Base-by-base conservation (phyloP, 2,888 invertebrate species). In the Amorpha juglandis region DNA sequence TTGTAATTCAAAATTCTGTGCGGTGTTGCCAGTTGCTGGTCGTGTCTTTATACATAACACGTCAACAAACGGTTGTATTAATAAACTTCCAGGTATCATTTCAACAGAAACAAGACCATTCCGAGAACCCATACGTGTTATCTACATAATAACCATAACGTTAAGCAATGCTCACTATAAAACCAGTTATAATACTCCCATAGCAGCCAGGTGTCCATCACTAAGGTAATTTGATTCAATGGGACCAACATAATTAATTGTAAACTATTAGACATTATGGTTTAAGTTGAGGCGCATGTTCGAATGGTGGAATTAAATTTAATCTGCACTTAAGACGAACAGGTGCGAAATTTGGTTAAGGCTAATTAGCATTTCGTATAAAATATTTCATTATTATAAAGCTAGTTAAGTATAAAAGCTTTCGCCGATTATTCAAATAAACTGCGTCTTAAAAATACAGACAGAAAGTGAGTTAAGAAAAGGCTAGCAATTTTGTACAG, bases 181-280 rank as follows among this genome's bases (percentile, higher is more conserved):
- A 58, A 58, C 58, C 58, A 58, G 58, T 58, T 42, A 14, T 53
- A 33, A 53, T 33, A 19, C 58, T 50, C 42, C 55, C 7, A 53
- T 6, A 16, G 19, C 58, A 16, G 19, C 58, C 58, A 58, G 58
- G 58, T 58, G 58, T 55, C 38, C 16, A 16, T 58, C 58, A 42
- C 58, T 19, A 55, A 33, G 58, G 58, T 58, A 58, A 58, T 58
- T 58, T 58, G 42, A 58, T 58, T 58, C 42, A 42, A 38, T 58
- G 52, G 21, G 42, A 38, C 55, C 16, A 35, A 55, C 16, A 19
- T 58, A 58, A 58, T 58, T 58, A 58, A 42, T 58, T 19, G 58
- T 38, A n/a, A 42, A 14, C 19, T 19, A 38, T 38, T 42, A 38
- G 19, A 14, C 58, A 16, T 38, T 19, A 33, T 16, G 48, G 16